These are phyloP conservation scores for Leptatherina wallacei DNA, from an alignment of 2,797 vertebrate species.

Conservation along the genomic window DNA sequence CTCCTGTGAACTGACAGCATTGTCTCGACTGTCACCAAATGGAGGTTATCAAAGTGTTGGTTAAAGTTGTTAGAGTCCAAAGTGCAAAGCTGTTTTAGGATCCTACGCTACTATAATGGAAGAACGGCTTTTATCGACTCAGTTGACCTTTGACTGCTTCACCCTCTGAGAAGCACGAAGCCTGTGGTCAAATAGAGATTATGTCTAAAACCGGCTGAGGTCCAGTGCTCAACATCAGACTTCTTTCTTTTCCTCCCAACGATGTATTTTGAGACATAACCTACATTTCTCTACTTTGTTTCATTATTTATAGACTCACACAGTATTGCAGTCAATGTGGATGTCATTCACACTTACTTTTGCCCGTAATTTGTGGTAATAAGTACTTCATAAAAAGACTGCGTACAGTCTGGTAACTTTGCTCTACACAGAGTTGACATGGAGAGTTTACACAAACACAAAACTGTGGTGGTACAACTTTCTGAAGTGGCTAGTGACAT, in stretches of 20 bases:
- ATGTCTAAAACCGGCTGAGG: constrained; percentile 59
- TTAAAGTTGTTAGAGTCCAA: constrained; percentile 43
- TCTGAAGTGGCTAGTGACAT: constrained; percentile 9
- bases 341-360: constrained; percentile 11
- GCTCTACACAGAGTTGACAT: constrained; percentile 3
- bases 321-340: constrained; percentile 1
- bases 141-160: constrained; percentile 49
- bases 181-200: constrained; percentile 67
- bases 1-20: constrained; percentile 44
- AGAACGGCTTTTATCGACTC: constrained; percentile 50
- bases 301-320: constrained; percentile 12
- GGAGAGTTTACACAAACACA: constrained; percentile 1
- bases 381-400: constrained; percentile 3
- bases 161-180: constrained; percentile 58
- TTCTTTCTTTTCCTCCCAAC: constrained; percentile 21
- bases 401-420: constrained; percentile 5
- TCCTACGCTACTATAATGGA: constrained; percentile 52
- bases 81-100: constrained; percentile 55
- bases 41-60: constrained; percentile 58
- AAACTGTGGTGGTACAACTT: constrained; percentile 2
- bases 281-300: constrained; percentile 22
- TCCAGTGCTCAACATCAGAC: constrained; percentile 27
- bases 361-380: background rate
- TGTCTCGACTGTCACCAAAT: constrained; percentile 37
- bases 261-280: constrained; percentile 22